Conservation (phyloP, 1,140 invertebrate genomes). For the Drosophila pectinifera region DNA sequence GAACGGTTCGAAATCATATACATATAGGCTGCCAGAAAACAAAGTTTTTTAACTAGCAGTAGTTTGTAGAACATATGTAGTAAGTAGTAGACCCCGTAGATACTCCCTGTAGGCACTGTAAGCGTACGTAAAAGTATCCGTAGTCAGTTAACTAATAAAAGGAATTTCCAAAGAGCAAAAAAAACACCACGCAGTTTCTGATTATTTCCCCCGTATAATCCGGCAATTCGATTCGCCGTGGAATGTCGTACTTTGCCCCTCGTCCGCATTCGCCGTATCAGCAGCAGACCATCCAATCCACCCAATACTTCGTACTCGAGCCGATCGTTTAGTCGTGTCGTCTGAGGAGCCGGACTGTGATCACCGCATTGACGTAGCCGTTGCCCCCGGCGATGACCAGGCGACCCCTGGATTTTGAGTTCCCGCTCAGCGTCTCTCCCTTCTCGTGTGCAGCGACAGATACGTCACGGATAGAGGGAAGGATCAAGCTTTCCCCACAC, state of each 20-base stretch:
- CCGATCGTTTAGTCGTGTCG: slow-evolving; percentile 12
- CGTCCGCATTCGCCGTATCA: slow-evolving; percentile 42
- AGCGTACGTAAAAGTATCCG: too few relatives aligned
- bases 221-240: slow-evolving; percentile 33
- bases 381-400: slow-evolving; percentile 22
- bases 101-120: slow-evolving; percentile 12
- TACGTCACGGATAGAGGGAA: slow-evolving; percentile 23
- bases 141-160: slow-evolving; percentile 46
- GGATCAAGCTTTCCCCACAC: not conserved
- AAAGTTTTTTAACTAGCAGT: slow-evolving; percentile 61
- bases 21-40: slow-evolving; percentile 71
- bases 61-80: slow-evolving; percentile 29
- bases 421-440: not conserved
- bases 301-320: not conserved
- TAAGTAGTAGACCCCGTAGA: slow-evolving; percentile 31
- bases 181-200: not conserved
- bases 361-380: slow-evolving; percentile 34
- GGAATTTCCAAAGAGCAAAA: slow-evolving; percentile 53
- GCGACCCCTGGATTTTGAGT: slow-evolving; percentile 11
- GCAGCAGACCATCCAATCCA: slow-evolving; percentile 20
- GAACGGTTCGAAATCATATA: slow-evolving; percentile 9
- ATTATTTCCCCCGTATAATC: slow-evolving; percentile 19
- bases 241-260: slow-evolving; percentile 72
- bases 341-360: slow-evolving; percentile 24
- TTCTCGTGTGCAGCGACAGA: not conserved